These are phyloP conservation scores for Laticauda colubrina DNA, from an alignment of 2,113 vertebrate species.

Conservation along the genomic window DNA sequence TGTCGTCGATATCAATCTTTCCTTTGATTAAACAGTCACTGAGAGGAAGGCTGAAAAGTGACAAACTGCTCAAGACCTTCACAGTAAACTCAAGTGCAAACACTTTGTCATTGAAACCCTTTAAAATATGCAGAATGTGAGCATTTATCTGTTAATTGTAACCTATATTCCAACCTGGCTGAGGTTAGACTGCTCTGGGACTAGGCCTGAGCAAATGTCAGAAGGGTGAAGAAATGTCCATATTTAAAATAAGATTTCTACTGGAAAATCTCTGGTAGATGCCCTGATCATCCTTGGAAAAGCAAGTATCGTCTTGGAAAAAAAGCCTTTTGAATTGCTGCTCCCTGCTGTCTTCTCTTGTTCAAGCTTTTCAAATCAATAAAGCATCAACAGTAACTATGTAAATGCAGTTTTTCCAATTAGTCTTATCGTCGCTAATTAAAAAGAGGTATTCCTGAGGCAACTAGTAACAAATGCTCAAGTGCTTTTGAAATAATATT, in stretches of 20 bases:
- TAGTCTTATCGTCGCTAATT: neutral
- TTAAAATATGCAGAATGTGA: neutral
- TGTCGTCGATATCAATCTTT: neutral
- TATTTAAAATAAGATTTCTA: neutral
- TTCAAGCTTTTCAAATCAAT: neutral
- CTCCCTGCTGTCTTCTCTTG: neutral
- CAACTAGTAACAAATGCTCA: neutral
- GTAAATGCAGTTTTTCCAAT: neutral
- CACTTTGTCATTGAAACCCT: neutral
- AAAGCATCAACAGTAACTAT: neutral
- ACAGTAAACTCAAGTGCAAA: neutral
- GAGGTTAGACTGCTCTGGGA: neutral
- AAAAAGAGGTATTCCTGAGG: neutral
- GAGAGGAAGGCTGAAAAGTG: neutral
- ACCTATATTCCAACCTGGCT: neutral
- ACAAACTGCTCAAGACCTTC: neutral
- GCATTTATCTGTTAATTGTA: neutral
- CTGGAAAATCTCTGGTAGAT: neutral
- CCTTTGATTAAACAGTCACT: neutral
- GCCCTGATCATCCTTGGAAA: neutral
- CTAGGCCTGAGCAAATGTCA: neutral
- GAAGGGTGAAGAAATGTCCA: neutral
- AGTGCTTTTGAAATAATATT: neutral
- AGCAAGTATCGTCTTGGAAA: neutral
- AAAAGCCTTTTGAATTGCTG: neutral